Evolutionary conservation across 2,113 vertebrate genomes (phyloP), one percentile per base, ranked within the genome.

Genomic region (Micromys minutus): DNA sequence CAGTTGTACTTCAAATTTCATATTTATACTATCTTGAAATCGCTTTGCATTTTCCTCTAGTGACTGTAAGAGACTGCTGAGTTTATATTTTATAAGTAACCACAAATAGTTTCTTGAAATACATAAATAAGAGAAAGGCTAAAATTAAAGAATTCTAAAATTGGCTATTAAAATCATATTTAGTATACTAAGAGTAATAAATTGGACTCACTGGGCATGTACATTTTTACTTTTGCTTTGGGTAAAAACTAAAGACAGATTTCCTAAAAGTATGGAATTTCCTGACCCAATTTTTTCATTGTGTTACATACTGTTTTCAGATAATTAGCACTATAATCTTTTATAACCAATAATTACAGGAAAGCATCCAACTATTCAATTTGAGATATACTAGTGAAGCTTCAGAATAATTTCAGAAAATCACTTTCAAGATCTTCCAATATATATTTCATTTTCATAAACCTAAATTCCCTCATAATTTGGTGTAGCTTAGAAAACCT

Each of bases 401-500:
- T 97, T 97, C 84, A 93, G 80, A 97, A 95, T 77, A 97, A 94
- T 89, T 59, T 34, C 59, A 0, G 29, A 94, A 97, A 91, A 92
- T 65, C 67, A 95, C 81, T 87, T 89, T 83, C 29, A 89, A 57
- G 89, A 50, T 97, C 81, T 92, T 94, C 94, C 89, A 21, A 6
- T 71, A 75, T 29, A 87, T 0, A 97, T 63, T 15, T 19, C 65
- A 67, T 4, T 29, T 75, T 39, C 4, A 80, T 92, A 94, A 93
- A 93, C 75, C 24, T 7, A 94, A 96, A 61, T 96, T 91, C 95
- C 90, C 97, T 67, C 21, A 98, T 97, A 98, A 97, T 97, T 97
- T 95, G 87, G 95, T 97, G 97, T 50, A 87, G 8, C n/a, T 94
- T 90, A 89, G 57, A 90, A 90, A 39, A 21, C 26, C 50, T 94